A percentile compares a stretch with the other conserved stretches of the same genome.
Conservation (phyloP, 1,140 invertebrate genomes). For the Elymnias hypermnestra region DNA sequence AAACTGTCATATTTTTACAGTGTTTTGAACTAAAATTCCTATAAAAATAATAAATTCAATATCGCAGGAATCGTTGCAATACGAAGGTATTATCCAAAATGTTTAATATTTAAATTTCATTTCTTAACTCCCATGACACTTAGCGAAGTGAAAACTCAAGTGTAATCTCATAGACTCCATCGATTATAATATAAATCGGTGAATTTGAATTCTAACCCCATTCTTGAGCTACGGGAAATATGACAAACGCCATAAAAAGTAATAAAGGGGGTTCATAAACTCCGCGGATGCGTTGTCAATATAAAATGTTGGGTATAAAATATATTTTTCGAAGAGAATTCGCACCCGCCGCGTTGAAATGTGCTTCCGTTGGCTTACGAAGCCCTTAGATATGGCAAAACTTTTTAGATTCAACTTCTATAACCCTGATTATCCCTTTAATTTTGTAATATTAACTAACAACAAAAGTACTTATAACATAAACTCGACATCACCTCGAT, state of each 20-base stretch:
- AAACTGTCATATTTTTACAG: no score
- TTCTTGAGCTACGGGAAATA: conserved; percentile 40
- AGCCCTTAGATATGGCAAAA: conserved; percentile 11
- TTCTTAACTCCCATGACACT: conserved; percentile 20
- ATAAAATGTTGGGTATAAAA: conserved; percentile 52
- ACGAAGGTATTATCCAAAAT: background rate
- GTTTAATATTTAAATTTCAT: conserved; percentile 18
- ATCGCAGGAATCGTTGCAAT: no score
- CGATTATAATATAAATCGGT: conserved; percentile 64
- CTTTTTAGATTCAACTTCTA: background rate
- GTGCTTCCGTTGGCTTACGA: conserved; percentile 25
- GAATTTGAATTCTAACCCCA: conserved; percentile 52
- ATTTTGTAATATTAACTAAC: no score
- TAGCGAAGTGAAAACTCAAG: conserved; percentile 21
- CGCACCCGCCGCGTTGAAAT: conserved; percentile 44
- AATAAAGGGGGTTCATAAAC: conserved; percentile 61
- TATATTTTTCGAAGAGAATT: conserved; percentile 48
- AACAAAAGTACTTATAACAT: no score
- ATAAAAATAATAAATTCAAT: no score
- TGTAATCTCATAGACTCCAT: conserved; percentile 44
- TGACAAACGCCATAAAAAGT: conserved; percentile 60
- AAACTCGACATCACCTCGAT: no score
- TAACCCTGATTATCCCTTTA: no score
- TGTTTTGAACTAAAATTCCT: no score
- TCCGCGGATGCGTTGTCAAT: conserved; percentile 54